Evolutionary conservation across 2,888 invertebrate species (phyloP), one percentile per base, ranked within the genome.

Genomic region (Drosophila leonis): DNA sequence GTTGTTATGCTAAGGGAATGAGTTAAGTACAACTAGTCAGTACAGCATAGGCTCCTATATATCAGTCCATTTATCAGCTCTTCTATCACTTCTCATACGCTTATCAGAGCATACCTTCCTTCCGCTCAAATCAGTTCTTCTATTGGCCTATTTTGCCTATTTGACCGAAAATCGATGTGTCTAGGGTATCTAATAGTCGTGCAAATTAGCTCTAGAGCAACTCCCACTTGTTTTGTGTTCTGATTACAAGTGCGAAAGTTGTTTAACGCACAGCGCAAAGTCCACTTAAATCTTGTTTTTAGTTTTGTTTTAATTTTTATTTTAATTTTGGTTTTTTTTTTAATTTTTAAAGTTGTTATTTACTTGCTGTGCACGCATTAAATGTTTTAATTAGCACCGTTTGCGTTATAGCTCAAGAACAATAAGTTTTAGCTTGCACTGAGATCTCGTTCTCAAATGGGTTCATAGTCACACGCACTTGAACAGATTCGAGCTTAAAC

Each of bases 361-460:
- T 37, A 61, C 51, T 51, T 55, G 70, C 67, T 33, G 20, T 52
- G 24, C 78, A 80, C 82, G 85, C 80, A 82, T 82, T 82, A 77
- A 75, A 80, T 88, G 88, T 84, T 82, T 88, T 90, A 86, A 86
- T 86, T 90, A 84, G 76, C 78, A 71, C 67, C 72, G 67, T 75
- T 78, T 79, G 67, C 46, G 52, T 66, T 65, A 7, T 44, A 46
- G 20, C 65, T 59, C 89, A 86, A 82, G 86, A 90, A 85, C 74
- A 78, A 51, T 37, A 9, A 37, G 27, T 18, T 48, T 59, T 44
- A 18, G 33, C 4, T 46, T 46, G 15, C 20, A 33, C 35, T 35
- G 13, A 54, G 39, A 29, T 60, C 60, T 51, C 70, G 56, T 31
- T 62, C 69, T 59, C 24, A 18, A 49, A 18, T 62, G 52, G 51